Evolutionary conservation across 2,888 invertebrate genomes (phyloP).

Genomic region (Toxonevra muliebris): DNA sequence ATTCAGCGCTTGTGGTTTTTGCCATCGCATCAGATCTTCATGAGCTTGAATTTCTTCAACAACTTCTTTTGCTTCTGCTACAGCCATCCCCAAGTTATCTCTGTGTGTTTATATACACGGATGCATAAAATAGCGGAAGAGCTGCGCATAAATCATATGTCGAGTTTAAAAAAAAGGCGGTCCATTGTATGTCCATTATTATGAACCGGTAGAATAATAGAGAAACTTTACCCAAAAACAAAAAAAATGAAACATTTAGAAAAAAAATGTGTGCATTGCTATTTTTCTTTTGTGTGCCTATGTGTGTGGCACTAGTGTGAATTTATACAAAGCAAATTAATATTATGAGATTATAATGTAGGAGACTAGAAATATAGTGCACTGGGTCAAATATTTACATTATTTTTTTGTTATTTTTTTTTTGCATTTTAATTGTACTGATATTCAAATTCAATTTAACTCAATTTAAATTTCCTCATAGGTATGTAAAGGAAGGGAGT

Average conservation of each 20-base stretch:
- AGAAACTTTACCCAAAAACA: too few species aligned
- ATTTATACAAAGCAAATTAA: too few species aligned
- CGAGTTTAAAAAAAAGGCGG: background rate
- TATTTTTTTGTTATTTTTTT: background rate
- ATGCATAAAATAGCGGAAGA: constrained; percentile 27
- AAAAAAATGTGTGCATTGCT: too few species aligned
- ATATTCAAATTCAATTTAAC: constrained; percentile 1
- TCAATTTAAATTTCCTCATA: background rate
- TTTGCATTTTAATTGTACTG: background rate
- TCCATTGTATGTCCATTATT: too few species aligned
- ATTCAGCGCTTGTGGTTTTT: background rate
- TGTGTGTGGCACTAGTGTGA: too few species aligned
- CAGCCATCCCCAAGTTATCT: constrained; percentile 11
- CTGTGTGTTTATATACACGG: constrained; percentile 7
- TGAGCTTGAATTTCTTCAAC: background rate
- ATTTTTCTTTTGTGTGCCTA: too few species aligned
- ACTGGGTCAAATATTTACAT: constrained; percentile 29
- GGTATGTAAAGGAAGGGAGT: background rate
- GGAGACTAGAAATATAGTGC: constrained; percentile 18
- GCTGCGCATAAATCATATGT: constrained; percentile 29
- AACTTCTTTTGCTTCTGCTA: background rate
- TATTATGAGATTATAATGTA: too few species aligned
- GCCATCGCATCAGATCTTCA: background rate
- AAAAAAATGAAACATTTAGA: too few species aligned
- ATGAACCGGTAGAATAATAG: too few species aligned